Evolutionary conservation across 2,888 invertebrate genomes (phyloP), one percentile per base, ranked within the genome.

Genomic region (Sinopyrophorus schimmeli): DNA sequence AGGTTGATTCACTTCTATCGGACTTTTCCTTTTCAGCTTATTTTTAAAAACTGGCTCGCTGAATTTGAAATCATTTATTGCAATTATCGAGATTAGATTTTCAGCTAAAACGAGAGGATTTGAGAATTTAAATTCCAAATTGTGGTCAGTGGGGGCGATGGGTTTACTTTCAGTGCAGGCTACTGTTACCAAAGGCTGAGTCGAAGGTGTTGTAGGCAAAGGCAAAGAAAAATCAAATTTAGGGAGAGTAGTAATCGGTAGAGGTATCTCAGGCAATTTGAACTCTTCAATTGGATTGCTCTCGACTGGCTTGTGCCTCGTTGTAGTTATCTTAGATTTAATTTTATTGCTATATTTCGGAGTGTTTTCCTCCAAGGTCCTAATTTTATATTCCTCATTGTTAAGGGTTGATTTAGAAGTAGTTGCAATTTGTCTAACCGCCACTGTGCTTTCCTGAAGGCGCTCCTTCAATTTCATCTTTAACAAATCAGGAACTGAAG

Each of bases 401-500:
- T 71, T 59, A 61, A 70, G 27, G 57, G 70, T 58, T 58, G 76
- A 75, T 73, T 78, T 79, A 26, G 78, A 77, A 1, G 76, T 76
- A 1, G 76, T 77, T 9, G 82, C 79, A 32, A 83, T 77, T 64
- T 81, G 80, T 20, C 84, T 74, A 6, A 82, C 83, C 5, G 77
- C 76, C 47, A 77, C 78, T 0, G 84, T 84, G 3, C 80, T 77
- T 59, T 78, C 79, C 59, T 83, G 82, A 37, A 83, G 67, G 30
- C 78, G 70, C 14, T 80, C 73, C 69, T 78, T 73, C 70, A 78
- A 76, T 65, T 81, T 82, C 62, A 84, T 72, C 53, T 78, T 77
- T 23, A 85, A 64, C 47, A 84, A 71, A 59, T 83, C 82, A 2
- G 83, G 77, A 61, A 84, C 80, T 2, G 80, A 79, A 3, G 85